Conservation (phyloP, 2,797 vertebrate genomes). For the Pitangus sulphuratus region DNA sequence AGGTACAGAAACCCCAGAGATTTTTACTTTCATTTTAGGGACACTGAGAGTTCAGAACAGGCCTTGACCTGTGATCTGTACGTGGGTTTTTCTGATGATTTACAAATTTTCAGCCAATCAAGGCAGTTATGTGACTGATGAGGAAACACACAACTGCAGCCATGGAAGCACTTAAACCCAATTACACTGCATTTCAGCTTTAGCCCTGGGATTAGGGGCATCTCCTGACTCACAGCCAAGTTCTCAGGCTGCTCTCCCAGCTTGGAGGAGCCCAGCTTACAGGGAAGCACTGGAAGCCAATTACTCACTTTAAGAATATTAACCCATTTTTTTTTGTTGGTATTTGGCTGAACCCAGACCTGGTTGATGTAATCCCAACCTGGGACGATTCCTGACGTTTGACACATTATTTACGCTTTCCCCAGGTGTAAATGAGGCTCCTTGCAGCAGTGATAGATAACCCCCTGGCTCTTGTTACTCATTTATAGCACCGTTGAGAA, state of each 20-base stretch:
- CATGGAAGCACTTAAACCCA: neutral
- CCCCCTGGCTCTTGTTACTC: neutral
- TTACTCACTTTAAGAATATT: slow-evolving; percentile 17
- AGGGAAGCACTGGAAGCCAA: neutral
- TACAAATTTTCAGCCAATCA: slow-evolving; percentile 6
- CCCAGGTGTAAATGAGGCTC: neutral
- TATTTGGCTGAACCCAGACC: neutral
- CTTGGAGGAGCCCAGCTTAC: neutral
- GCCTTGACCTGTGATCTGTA: neutral
- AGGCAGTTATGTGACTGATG: neutral
- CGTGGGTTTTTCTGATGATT: neutral
- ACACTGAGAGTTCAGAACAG: rapidly evolving
- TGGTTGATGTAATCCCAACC: neutral
- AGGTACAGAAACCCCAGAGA: neutral
- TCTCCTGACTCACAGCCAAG: slow-evolving; percentile 20
- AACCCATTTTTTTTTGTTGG: neutral
- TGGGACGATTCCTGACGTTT: neutral
- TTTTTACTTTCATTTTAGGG: neutral
- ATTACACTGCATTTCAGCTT: slow-evolving; percentile 11
- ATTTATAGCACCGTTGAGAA: neutral
- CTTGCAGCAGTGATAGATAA: neutral
- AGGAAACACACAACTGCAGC: neutral
- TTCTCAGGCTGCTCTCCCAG: neutral
- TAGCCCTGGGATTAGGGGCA: slow-evolving; percentile 38
- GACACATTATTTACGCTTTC: neutral